Conservation (phyloP, 2,888 invertebrate genomes). For the Pemphredon lugubris region DNA sequence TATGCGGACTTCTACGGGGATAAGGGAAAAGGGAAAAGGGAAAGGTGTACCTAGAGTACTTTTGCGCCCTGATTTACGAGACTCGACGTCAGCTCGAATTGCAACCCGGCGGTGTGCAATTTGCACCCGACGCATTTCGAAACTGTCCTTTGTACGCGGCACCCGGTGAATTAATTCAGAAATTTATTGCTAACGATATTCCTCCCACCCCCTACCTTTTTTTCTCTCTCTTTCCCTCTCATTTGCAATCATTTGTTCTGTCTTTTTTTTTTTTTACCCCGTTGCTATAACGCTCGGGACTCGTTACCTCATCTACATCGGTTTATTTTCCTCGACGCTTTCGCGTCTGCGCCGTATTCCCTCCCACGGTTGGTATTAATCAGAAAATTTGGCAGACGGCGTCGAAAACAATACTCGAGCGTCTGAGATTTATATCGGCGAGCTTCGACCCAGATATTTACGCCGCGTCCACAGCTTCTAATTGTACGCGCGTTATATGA, state of each 20-base stretch:
- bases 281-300: too few relatives aligned
- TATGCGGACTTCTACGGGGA: not conserved
- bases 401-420: not conserved
- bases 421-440: not conserved
- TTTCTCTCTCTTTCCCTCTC: not conserved
- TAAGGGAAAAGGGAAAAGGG: not conserved
- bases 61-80: conserved; percentile 31
- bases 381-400: not conserved
- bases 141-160: conserved; percentile 1
- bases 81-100: conserved; percentile 18
- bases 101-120: conserved; percentile 18
- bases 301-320: too few relatives aligned
- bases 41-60: conserved; percentile 10
- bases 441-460: not conserved
- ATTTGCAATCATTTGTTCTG: not conserved
- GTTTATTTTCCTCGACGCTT: not conserved
- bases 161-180: conserved; percentile 16
- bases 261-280: not conserved
- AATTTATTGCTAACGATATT: conserved; percentile 24
- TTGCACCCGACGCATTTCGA: conserved; percentile 14
- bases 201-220: not conserved
- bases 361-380: not conserved
- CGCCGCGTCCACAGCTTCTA: too few relatives aligned
- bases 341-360: not conserved
- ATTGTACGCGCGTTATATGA: not conserved